A percentile compares a stretch with the other conserved stretches of the same genome.
phyloP scores from a whole-genome alignment of 1,140 invertebrate genomes.

The Sinonovacula constricta region DNA sequence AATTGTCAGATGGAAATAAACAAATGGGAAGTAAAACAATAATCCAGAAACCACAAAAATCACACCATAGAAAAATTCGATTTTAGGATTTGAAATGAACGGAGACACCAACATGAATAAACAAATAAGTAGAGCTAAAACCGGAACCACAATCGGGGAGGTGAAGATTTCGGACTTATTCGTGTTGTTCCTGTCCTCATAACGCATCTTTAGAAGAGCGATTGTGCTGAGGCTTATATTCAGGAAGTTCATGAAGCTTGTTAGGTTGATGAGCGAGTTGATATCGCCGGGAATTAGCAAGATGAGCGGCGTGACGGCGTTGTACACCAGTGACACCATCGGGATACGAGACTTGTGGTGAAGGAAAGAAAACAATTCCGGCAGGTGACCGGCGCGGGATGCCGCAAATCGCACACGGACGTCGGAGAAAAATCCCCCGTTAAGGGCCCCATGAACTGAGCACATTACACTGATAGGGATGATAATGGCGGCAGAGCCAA shows the following conservation, averaged over 20 bases:
- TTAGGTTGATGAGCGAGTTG: slow-evolving; percentile 12
- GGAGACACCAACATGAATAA: slow-evolving; percentile 26
- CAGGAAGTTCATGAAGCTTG: slow-evolving; percentile 20
- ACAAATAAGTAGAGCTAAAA: slow-evolving; percentile 17
- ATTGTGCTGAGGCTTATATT: neutral
- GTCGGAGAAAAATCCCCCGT: slow-evolving; percentile 33
- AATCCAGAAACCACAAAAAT: slow-evolving; percentile 27
- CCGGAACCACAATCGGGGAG: slow-evolving; percentile 13
- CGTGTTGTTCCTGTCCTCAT: neutral
- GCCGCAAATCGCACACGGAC: slow-evolving; percentile 29
- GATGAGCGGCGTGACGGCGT: slow-evolving; percentile 8
- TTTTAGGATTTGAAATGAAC: slow-evolving; percentile 31
- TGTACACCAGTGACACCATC: slow-evolving; percentile 1
- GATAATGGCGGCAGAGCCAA: slow-evolving; percentile 12
- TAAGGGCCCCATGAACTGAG: slow-evolving; percentile 28
- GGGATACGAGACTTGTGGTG: slow-evolving; percentile 36
- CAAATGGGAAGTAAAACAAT: slow-evolving; percentile 22
- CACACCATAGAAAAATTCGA: slow-evolving; percentile 32
- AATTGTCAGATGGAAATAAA: slow-evolving; percentile 17
- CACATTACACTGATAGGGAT: slow-evolving; percentile 35
- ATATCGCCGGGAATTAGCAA: slow-evolving; percentile 28
- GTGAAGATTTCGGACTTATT: slow-evolving; percentile 11
- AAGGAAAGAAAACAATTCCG: slow-evolving; percentile 26
- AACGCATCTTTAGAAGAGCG: slow-evolving; percentile 4
- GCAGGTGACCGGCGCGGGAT: slow-evolving; percentile 31